Evolutionary conservation across 2,113 vertebrate genomes (phyloP).

Genomic region (Athene cunicularia): DNA sequence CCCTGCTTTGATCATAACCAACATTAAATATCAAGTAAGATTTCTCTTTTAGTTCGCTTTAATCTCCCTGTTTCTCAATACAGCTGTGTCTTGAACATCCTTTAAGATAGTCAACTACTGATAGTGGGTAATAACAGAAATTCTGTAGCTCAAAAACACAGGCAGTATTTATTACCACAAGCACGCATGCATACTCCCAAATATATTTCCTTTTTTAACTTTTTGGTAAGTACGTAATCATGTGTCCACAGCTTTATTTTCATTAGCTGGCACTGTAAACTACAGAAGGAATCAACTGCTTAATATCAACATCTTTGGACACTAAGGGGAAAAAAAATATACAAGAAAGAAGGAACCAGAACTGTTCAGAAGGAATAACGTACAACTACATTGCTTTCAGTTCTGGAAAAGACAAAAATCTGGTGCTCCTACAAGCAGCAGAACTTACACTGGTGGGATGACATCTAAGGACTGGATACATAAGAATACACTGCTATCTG

Average conservation of each 20-base stretch:
- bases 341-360: background rate
- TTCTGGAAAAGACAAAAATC: background rate
- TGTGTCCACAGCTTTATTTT: background rate
- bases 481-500: background rate
- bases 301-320: background rate
- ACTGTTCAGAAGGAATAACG: background rate
- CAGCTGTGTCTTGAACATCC: background rate
- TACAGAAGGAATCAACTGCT: background rate
- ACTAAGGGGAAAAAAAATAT: background rate
- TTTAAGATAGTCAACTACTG: background rate
- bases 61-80: background rate
- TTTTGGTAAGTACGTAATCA: background rate
- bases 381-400: background rate
- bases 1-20: background rate
- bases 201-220: background rate
- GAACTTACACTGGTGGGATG: background rate
- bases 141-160: background rate
- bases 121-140: background rate
- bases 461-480: background rate
- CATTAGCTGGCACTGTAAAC: background rate
- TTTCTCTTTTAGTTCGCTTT: background rate
- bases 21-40: background rate
- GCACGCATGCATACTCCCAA: background rate
- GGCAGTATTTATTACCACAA: background rate
- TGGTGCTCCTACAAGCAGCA: background rate